These are phyloP conservation scores for Invenusta paracnida DNA, from an alignment of 2,888 invertebrate species.

Conservation along the genomic window DNA sequence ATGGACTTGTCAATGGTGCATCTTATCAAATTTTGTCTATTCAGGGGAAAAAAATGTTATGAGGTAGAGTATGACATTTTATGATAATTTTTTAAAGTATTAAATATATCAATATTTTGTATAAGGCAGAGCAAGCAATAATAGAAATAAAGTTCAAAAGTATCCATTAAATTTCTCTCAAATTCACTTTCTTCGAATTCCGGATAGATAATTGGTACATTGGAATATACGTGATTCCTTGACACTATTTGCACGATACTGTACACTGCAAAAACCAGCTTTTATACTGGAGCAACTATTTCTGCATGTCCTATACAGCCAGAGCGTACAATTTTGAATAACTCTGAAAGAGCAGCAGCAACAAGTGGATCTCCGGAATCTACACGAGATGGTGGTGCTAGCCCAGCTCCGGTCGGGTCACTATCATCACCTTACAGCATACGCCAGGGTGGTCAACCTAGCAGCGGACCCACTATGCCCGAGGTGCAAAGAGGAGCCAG, in stretches of 20 bases:
- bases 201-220: background rate
- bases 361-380: too few species aligned
- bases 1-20: too few species aligned
- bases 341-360: slow-evolving; percentile 11
- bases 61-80: too few species aligned
- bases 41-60: too few species aligned
- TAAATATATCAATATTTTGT: background rate
- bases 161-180: background rate
- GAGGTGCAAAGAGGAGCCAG: too few species aligned
- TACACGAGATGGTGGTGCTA: too few species aligned
- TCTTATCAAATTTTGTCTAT: too few species aligned
- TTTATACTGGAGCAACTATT: background rate
- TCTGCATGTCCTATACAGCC: background rate
- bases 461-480: too few species aligned
- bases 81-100: too few species aligned
- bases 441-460: too few species aligned
- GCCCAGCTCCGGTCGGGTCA: too few species aligned
- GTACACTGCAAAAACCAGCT: background rate
- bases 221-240: background rate
- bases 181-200: background rate
- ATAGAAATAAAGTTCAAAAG: slow-evolving; percentile 36
- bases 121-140: background rate
- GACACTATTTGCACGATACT: background rate
- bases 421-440: too few species aligned
- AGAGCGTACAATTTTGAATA: background rate